These are phyloP conservation scores for Halocynthia roretzi DNA, from an alignment of 23 tunicate species.

Conservation along the genomic window DNA sequence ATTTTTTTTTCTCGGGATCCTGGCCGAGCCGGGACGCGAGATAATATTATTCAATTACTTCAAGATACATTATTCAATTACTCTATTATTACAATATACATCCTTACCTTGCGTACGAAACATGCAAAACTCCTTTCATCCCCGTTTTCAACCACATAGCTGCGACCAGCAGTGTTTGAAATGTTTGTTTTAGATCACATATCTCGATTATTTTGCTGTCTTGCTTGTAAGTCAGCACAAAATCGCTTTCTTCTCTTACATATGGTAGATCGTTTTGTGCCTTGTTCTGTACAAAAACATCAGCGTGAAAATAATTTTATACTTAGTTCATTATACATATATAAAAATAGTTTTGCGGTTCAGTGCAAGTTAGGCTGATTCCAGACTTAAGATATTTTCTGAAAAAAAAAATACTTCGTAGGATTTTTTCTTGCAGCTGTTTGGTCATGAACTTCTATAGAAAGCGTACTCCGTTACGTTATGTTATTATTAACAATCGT, in stretches of 20 bases:
- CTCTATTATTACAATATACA: no score
- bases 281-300: conserved; percentile 33
- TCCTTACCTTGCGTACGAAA: conserved; percentile 17
- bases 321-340: background rate
- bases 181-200: conserved; percentile 79
- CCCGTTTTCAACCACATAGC: conserved; percentile 59
- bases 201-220: conserved; percentile 60
- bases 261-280: conserved; percentile 33
- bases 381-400: background rate
- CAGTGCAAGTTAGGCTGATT: background rate
- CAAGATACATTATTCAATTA: no score
- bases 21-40: no score
- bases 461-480: no score
- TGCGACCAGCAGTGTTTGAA: conserved; percentile 75
- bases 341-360: background rate
- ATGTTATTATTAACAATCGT: no score
- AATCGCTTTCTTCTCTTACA: conserved; percentile 25
- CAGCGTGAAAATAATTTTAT: background rate
- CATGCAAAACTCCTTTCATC: conserved; percentile 51
- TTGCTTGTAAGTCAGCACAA: conserved; percentile 46
- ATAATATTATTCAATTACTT: no score
- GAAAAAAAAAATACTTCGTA: no score
- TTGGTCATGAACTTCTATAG: no score
- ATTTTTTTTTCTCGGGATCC: no score
- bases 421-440: no score